Percentiles rank a stretch among this genome's conserved stretches.
These are phyloP conservation scores for Tetragnatha montana DNA, from an alignment of 2,888 invertebrate species.

Conservation along the genomic window DNA sequence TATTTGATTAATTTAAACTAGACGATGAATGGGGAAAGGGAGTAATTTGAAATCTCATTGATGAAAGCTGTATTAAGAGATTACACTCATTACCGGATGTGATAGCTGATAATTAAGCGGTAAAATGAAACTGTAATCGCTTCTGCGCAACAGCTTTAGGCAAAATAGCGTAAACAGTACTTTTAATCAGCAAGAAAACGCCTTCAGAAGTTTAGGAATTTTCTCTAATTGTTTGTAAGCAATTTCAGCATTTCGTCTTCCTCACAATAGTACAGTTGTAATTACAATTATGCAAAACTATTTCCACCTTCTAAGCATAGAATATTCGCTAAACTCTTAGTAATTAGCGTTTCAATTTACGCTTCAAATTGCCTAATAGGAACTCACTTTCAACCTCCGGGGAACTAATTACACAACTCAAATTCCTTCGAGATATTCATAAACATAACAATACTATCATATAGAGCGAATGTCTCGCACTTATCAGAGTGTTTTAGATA, in stretches of 20 bases:
- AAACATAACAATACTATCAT: no score
- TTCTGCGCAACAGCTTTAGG: background rate
- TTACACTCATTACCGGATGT: background rate
- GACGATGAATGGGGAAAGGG: background rate
- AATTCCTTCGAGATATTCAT: no score
- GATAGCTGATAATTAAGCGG: slow-evolving; percentile 8
- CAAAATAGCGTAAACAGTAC: background rate
- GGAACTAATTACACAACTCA: no score
- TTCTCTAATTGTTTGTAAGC: background rate
- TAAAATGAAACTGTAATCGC: background rate
- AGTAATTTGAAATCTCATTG: background rate
- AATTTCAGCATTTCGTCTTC: background rate
- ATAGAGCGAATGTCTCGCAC: no score
- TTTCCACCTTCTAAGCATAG: background rate
- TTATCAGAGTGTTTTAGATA: no score
- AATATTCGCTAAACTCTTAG: background rate
- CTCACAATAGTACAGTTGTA: background rate
- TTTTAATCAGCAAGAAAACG: slow-evolving; percentile 2
- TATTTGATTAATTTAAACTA: no score
- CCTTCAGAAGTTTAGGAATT: background rate
- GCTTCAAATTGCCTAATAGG: background rate
- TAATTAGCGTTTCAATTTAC: background rate
- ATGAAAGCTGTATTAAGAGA: background rate
- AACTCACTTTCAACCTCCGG: background rate
- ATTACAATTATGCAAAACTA: background rate